Evolutionary conservation across 2,113 vertebrate species (phyloP).

Genomic region (Ondatra zibethicus): DNA sequence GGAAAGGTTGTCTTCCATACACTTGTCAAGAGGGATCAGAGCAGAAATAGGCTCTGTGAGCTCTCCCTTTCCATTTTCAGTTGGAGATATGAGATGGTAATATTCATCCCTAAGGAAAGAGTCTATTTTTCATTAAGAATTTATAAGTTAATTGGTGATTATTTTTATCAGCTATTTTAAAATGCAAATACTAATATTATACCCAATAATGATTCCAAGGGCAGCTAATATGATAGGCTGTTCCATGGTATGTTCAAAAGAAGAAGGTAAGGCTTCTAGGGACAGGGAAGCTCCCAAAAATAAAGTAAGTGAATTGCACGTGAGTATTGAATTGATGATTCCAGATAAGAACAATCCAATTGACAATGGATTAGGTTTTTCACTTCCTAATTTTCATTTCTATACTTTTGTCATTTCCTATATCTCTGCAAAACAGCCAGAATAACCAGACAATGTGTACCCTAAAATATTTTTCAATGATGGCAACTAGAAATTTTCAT

Average conservation of each 20-base stretch:
- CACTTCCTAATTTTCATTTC: constrained; percentile 14
- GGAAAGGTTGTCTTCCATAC: not conserved
- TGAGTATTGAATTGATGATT: constrained; percentile 40
- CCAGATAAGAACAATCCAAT: constrained; percentile 30
- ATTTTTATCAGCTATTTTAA: constrained; percentile 67
- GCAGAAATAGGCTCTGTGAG: not conserved
- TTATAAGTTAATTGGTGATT: constrained; percentile 66
- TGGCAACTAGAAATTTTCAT: constrained; percentile 40
- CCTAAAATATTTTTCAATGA: constrained; percentile 46
- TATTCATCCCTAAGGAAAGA: constrained; percentile 2
- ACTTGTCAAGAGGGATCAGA: not conserved
- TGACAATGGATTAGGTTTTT: not conserved
- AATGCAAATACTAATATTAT: constrained; percentile 52
- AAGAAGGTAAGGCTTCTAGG: not conserved
- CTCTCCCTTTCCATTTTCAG: not conserved
- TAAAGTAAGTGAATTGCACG: not conserved
- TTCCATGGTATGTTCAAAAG: constrained; percentile 56
- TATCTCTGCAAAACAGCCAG: constrained; percentile 17
- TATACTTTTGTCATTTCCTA: constrained; percentile 34
- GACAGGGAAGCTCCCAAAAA: not conserved
- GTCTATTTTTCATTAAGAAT: constrained; percentile 46
- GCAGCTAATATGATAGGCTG: constrained; percentile 31
- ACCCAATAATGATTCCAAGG: constrained; percentile 42
- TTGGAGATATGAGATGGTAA: not conserved
- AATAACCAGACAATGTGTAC: constrained; percentile 18